Evolutionary conservation across 2,888 invertebrate species (phyloP).

Genomic region (Apamea anceps): DNA sequence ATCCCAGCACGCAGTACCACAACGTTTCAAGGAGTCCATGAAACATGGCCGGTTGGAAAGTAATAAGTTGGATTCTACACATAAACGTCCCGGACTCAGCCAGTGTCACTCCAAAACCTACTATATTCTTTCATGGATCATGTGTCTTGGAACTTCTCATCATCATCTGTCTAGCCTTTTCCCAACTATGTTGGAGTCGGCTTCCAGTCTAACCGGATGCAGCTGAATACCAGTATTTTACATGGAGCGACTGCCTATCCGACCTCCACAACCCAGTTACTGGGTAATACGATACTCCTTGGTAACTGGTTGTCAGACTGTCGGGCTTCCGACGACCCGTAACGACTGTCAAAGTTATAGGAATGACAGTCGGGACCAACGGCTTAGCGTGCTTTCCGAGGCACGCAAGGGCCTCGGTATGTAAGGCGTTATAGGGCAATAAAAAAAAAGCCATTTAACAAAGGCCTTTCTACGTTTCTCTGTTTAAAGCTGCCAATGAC

Average conservation of each 20-base stretch:
- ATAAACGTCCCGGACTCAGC: not conserved
- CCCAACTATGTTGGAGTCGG: too few species aligned
- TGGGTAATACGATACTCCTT: not conserved
- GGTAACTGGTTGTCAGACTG: not conserved
- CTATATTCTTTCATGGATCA: not conserved
- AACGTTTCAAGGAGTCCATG: not conserved
- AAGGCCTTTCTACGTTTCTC: not conserved
- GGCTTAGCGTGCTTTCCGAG: too few species aligned
- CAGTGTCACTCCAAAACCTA: not conserved
- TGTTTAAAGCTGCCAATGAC: not conserved
- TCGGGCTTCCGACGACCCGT: not conserved
- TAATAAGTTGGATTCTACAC: too few species aligned
- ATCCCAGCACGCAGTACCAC: not conserved
- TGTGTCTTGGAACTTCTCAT: constrained; percentile 29
- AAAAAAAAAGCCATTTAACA: too few species aligned
- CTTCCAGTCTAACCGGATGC: too few species aligned
- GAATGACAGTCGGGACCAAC: not conserved
- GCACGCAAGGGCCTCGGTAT: too few species aligned
- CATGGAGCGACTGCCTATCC: too few species aligned
- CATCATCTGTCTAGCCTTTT: too few species aligned
- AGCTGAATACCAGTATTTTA: too few species aligned
- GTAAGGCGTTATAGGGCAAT: too few species aligned
- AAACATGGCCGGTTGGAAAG: too few species aligned
- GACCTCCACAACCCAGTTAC: not conserved
- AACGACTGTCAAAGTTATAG: not conserved